Percentiles rank a stretch among this genome's conserved stretches.
Evolutionary conservation across 2,888 invertebrate species (phyloP).

Genomic region (Sceliomorpha sp.): DNA sequence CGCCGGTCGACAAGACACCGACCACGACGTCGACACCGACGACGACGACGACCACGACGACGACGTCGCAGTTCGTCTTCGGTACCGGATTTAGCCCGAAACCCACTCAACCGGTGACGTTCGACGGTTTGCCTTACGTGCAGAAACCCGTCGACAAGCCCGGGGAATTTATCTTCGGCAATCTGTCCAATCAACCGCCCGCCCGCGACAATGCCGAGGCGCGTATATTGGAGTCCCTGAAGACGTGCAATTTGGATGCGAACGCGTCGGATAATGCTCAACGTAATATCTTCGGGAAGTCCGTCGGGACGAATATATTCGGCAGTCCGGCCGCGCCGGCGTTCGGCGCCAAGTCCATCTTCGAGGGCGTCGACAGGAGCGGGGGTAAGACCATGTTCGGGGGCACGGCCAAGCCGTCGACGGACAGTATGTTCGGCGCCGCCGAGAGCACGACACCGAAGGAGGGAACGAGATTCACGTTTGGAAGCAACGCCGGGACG

Average conservation of each 20-base stretch:
- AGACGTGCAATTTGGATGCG: no score
- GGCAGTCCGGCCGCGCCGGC: constrained; percentile 20
- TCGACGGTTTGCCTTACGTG: constrained; percentile 1
- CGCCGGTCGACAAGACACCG: not conserved
- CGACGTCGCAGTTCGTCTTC: not conserved
- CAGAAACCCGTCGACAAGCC: constrained; percentile 2
- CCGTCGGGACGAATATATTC: not conserved
- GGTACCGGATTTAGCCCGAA: not conserved
- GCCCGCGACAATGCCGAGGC: no score
- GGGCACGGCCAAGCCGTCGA: constrained; percentile 1
- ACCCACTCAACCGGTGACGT: not conserved
- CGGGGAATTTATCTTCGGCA: constrained; percentile 30
- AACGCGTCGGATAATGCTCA: not conserved
- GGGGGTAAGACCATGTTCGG: constrained; percentile 15
- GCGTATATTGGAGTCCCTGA: no score
- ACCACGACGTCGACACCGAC: constrained; percentile 1
- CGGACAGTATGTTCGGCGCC: no score
- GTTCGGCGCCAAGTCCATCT: constrained; percentile 57
- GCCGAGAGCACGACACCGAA: no score
- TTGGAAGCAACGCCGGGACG: no score
- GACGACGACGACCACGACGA: constrained; percentile 6
- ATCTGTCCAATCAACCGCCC: not conserved
- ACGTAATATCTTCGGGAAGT: not conserved
- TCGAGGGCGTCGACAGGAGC: constrained; percentile 43
- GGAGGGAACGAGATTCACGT: no score